A percentile compares a stretch with the other conserved stretches of the same genome.
Evolutionary conservation across 2,113 vertebrate species (phyloP).

Genomic region (Notechis scutatus): DNA sequence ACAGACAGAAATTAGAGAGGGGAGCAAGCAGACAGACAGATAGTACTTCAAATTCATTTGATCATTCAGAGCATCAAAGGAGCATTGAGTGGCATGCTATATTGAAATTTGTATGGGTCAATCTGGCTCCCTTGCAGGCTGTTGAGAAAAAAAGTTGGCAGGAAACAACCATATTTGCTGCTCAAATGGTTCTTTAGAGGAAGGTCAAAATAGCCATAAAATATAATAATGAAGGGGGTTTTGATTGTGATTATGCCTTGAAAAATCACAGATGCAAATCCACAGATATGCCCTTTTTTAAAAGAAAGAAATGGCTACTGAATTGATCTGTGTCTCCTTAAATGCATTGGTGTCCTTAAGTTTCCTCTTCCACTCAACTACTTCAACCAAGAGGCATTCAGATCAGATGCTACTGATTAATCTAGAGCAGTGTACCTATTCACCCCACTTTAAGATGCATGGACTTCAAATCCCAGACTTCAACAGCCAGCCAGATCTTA

Average conservation of each 20-base stretch:
- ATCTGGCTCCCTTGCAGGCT: not conserved
- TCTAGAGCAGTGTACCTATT: not conserved
- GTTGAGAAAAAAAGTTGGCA: not conserved
- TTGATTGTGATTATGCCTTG: not conserved
- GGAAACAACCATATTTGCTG: not conserved
- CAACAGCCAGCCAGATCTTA: not conserved
- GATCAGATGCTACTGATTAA: not conserved
- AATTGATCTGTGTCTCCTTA: not conserved
- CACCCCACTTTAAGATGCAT: not conserved
- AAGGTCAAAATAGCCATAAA: not conserved
- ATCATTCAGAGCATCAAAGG: not conserved
- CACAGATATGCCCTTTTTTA: not conserved
- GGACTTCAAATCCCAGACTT: not conserved
- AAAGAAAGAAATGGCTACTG: not conserved
- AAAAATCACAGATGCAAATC: not conserved
- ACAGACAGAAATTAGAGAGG: too few relatives aligned
- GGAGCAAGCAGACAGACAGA: not conserved
- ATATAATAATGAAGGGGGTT: not conserved
- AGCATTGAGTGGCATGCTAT: not conserved
- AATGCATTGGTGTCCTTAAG: not conserved
- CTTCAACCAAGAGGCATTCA: not conserved
- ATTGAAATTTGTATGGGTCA: not conserved
- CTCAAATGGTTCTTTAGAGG: not conserved
- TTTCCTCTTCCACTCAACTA: not conserved
- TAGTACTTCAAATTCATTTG: not conserved